Percentiles rank a stretch among this genome's conserved stretches.
phyloP scores from a whole-genome alignment of 92 coral and sea anemone species.

The Siderastrea siderea region DNA sequence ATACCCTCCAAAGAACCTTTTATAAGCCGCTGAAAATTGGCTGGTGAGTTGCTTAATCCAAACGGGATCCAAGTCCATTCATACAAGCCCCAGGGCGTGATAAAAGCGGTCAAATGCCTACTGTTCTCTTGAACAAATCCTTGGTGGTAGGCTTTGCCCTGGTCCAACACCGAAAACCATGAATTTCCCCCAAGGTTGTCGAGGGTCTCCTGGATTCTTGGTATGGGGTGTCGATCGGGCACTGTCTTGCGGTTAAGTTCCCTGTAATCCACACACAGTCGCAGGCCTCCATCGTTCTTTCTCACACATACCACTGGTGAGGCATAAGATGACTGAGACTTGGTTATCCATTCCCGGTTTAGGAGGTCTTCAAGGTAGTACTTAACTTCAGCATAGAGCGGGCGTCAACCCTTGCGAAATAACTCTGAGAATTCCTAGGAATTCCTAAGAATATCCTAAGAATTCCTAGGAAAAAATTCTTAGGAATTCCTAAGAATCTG shows the following conservation, averaged over 20 bases:
- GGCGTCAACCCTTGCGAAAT: no score
- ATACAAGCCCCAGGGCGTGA: slow-evolving; percentile 55
- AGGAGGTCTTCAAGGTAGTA: slow-evolving; percentile 33
- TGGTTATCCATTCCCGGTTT: slow-evolving; percentile 60
- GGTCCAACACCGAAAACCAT: slow-evolving; percentile 41
- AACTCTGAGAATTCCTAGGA: no score
- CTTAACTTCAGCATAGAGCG: slow-evolving; percentile 33
- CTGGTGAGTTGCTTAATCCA: slow-evolving; percentile 54
- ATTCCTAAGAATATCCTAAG: no score
- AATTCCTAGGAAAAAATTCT: no score
- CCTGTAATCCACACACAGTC: slow-evolving; percentile 30
- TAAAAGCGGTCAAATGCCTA: slow-evolving; percentile 50
- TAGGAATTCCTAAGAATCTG: no score
- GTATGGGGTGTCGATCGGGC: slow-evolving; percentile 38
- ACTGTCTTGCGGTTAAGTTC: slow-evolving; percentile 35
- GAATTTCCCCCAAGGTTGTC: slow-evolving; percentile 49
- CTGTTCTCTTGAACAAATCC: slow-evolving; percentile 27
- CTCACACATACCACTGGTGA: slow-evolving; percentile 29
- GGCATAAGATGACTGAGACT: slow-evolving; percentile 32
- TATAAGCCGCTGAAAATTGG: slow-evolving; percentile 56
- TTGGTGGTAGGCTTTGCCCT: slow-evolving; percentile 54
- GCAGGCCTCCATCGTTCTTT: slow-evolving; percentile 17
- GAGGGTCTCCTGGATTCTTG: slow-evolving; percentile 27
- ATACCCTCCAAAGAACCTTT: slow-evolving; percentile 55
- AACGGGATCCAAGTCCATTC: slow-evolving; percentile 61